phyloP scores from a whole-genome alignment of 1,140 invertebrate genomes.

The Diachasmimorpha longicaudata region DNA sequence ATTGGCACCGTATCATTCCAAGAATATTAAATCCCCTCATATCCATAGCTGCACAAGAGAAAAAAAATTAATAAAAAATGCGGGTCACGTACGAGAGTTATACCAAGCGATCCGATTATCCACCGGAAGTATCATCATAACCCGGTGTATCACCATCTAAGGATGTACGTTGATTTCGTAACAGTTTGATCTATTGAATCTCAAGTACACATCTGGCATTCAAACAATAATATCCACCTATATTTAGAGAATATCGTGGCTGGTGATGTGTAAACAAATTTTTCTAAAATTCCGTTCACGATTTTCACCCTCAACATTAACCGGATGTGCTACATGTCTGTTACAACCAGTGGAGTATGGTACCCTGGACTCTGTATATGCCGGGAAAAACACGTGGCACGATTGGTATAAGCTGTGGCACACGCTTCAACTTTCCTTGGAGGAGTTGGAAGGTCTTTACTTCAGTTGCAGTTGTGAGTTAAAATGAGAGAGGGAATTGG shows the following conservation, averaged over 20 bases:
- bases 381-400: conserved; percentile 12
- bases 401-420: conserved; percentile 3
- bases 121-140: conserved; percentile 20
- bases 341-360: conserved; percentile 25
- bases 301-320: conserved; percentile 10
- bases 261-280: neutral
- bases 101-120: conserved; percentile 23
- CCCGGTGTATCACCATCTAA: conserved; percentile 18
- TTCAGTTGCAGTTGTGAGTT: conserved; percentile 1
- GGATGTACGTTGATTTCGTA: conserved; percentile 24
- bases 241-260: neutral
- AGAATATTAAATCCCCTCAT: neutral
- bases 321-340: conserved; percentile 37
- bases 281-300: neutral
- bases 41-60: neutral
- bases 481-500: neutral
- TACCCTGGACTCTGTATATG: conserved; percentile 26
- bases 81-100: conserved; percentile 10
- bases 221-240: neutral
- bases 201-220: neutral
- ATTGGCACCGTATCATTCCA: too few species aligned
- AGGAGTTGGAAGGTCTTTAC: neutral
- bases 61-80: conserved; percentile 5
- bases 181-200: conserved; percentile 19
- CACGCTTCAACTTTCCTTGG: neutral